Evolutionary conservation across 2,113 vertebrate species (phyloP), one percentile per base, ranked within the genome.

Genomic region (Amblyopsis rosae): DNA sequence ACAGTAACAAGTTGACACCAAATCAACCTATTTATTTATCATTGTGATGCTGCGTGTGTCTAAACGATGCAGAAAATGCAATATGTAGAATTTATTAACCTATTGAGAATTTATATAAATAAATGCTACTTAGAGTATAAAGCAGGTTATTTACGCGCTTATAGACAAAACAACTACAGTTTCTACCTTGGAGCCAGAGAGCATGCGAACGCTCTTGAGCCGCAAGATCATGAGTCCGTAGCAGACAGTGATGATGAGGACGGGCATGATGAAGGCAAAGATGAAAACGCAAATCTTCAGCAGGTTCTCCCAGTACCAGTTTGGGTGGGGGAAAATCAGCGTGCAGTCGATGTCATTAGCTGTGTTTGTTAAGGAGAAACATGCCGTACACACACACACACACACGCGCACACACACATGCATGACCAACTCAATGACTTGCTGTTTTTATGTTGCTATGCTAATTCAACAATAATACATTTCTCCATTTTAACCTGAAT

Each of bases 221-320:
- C 98, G 95, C 55, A 99, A 89, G 88, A 99, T 98, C 98, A 99
- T 99, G 81, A 99, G 92, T 3, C 98, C 97, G 0, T 99, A 99
- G 71, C 98, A 99, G 70, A 99, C 94, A 0, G 96, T 98, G 73
- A 99, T 99, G 86, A 99, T 97, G 82, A 99, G 94, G 45, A 99
- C 95, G 0, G 98, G 98, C 96, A 99, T 96, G 90, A 99, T 94
- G 89, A 99, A 99, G 87, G 98, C 97, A 16, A 99, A 99, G 91
- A 99, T 98, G 86, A 99, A 99, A 15, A 99, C 97, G 57, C 97
- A 99, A 88, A 99, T 98, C 92, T 97, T 98, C 89, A 99, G 89
- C 33, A 99, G 93, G 77, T 94, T 99, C 80, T 99, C 97, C 98
- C 97, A 99, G 83, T 99, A 99, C 96, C 96, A 98, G 3, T 95